Evolutionary conservation across 2,113 vertebrate species (phyloP), one percentile per base, ranked within the genome.

Genomic region (Cettia cetti): DNA sequence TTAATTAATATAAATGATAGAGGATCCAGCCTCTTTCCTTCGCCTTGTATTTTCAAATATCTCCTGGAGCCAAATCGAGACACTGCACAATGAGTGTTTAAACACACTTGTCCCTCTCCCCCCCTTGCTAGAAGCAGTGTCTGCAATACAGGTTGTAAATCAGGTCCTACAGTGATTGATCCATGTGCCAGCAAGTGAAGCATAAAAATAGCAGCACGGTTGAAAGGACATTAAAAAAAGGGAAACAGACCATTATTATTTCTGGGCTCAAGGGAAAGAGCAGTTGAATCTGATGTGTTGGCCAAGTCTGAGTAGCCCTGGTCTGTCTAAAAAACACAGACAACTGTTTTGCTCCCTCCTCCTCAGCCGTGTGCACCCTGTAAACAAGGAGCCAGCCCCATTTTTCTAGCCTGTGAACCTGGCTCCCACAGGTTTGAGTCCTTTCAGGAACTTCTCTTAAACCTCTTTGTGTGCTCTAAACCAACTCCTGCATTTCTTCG

Each of bases 81-180:
- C 63, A 39, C 33, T 9, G 35, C 82, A 93, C 90, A 94, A 86
- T 33, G 65, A 56, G n/a, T 81, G 90, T 93, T 93, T 80, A 71
- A 93, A 95, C 81, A 92, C 56, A 89, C 50, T 95, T 94, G 72
- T 82, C 78, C 75, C 69, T 78, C 5, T 74, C 33, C 39, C n/a
- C 14, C 8, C 31, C 44, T 60, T 47, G 52, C 74, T 90, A 78
- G 71, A 30, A 86, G 59, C 72, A 82, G 18, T n/a, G 74, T 94
- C 92, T 96, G 82, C 40, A 44, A 63, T 69, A 95, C 65, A 89
- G 97, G 86, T 94, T 96, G 82, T 97, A 95, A 94, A 92, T 96
- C 86, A 87, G 82, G 44, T 91, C 86, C 65, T 86, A 37, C 49
- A 56, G 71, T 93, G 92, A 91, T 59, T 80, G 93, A 91, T 90